Conservation (phyloP, 2,888 invertebrate genomes). For the Acrobasis repandana region DNA sequence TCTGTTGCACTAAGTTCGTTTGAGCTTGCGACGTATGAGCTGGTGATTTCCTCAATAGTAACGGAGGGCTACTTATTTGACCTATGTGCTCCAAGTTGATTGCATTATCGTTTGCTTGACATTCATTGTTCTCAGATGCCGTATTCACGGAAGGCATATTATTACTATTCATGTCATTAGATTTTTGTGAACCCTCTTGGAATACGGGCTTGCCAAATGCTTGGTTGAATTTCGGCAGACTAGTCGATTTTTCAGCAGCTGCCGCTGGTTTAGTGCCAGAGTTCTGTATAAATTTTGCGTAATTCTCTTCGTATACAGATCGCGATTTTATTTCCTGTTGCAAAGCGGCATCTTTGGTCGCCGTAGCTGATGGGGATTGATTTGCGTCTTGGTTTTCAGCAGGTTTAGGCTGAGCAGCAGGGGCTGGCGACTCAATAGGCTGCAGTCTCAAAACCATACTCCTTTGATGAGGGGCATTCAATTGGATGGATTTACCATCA, state of each 20-base stretch:
- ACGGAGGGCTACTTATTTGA: constrained; percentile 66
- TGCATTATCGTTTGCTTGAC: constrained; percentile 56
- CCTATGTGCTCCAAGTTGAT: constrained; percentile 66
- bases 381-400: constrained; percentile 56
- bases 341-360: constrained; percentile 48
- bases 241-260: constrained; percentile 69
- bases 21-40: constrained; percentile 59
- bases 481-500: constrained; percentile 82
- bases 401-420: constrained; percentile 46
- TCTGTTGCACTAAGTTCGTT: constrained; percentile 66
- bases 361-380: constrained; percentile 39
- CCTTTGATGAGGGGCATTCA: constrained; percentile 79
- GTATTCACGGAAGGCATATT: constrained; percentile 37
- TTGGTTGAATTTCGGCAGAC: constrained; percentile 90
- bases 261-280: constrained; percentile 55
- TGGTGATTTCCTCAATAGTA: constrained; percentile 63
- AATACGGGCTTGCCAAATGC: constrained; percentile 89
- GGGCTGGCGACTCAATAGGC: constrained; percentile 66
- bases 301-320: constrained; percentile 81
- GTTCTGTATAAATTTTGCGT: constrained; percentile 80
- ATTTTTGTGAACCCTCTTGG: constrained; percentile 68
- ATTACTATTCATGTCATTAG: constrained; percentile 52
- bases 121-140: constrained; percentile 52
- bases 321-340: constrained; percentile 77
- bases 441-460: constrained; percentile 78